Evolutionary conservation across 2,888 invertebrate species (phyloP).

Genomic region (Drosophila flavopinicola): DNA sequence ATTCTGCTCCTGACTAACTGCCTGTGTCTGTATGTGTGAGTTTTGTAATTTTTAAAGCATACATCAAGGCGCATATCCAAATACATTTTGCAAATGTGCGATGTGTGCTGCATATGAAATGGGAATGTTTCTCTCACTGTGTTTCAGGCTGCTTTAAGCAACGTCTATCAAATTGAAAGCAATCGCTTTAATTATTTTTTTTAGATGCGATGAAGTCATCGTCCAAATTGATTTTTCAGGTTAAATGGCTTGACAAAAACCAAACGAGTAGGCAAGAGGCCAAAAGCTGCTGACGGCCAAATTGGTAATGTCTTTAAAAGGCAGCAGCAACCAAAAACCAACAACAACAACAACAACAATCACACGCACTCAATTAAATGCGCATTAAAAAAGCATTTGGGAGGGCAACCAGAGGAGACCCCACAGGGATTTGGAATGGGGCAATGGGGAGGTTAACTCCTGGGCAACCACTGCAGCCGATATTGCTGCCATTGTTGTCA

Average conservation of each 20-base stretch:
- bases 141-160: conserved; percentile 4
- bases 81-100: conserved; percentile 18
- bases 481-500: conserved; percentile 22
- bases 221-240: conserved; percentile 67
- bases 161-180: conserved; percentile 26
- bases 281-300: conserved; percentile 12
- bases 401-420: not conserved
- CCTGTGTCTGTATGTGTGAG: not conserved
- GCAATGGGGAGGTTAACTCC: conserved; percentile 5
- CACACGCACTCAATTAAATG: conserved; percentile 76
- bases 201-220: conserved; percentile 66
- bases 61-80: conserved; percentile 28
- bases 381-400: conserved; percentile 75
- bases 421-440: conserved; percentile 10
- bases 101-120: conserved; percentile 51
- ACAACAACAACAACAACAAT: conserved; percentile 31
- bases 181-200: conserved; percentile 69
- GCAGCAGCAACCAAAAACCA: conserved; percentile 1
- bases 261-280: conserved; percentile 1
- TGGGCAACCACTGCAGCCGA: conserved; percentile 42
- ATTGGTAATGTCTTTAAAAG: conserved; percentile 52
- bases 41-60: conserved; percentile 54
- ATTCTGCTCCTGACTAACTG: not conserved
- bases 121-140: not conserved
- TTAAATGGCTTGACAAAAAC: conserved; percentile 71